Evolutionary conservation across 2,113 vertebrate genomes (phyloP), one percentile per base, ranked within the genome.

Genomic region (Cairina moschata): DNA sequence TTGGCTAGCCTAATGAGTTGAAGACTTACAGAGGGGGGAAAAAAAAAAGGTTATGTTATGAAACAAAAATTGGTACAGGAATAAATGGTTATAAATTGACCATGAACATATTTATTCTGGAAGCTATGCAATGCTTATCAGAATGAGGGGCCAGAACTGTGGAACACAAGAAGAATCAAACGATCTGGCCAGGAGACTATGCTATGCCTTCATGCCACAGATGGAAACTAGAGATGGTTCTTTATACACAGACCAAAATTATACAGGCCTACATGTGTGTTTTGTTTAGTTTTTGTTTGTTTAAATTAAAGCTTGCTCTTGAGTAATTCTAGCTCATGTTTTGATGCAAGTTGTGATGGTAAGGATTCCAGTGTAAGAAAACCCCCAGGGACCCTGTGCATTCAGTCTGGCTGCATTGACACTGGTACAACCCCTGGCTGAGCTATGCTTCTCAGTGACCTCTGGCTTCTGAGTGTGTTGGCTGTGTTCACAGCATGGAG

Each of bases 61-160:
- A 92, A 83, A 65, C 60, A 81, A 81, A 67, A 56, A 75, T 52
- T 84, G 50, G 25, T 34, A 38, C 2, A 6, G 72, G 86, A 88
- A 68, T 81, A 88, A 89, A 79, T 59, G 85, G 26, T 38, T 80
- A 23, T 50, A 83, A 96, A 93, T 71, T 83, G 63, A 38, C 79
- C 0, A 1, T 34, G 69, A 86, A 46, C 9, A 60, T 59, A 82
- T 79, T 55, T 84, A 68, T 56, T 81, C 77, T 88, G 42, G 42
- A 65, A 78, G 48, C 10, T 65, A 23, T 3, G 2, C 71, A 90
- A 80, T 48, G 29, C 34, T 50, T 15, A 48, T 52, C 34, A 48
- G 52, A 92, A 42, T 26, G 67, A 75, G 16, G 5, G 22, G 63
- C 14, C 22, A 32, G 54, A 78, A 56, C 21, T 68, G 29, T 59